These are phyloP conservation scores for Parazoanthus swiftii DNA, from an alignment of 92 coral and sea anemone genomes.

Conservation along the genomic window DNA sequence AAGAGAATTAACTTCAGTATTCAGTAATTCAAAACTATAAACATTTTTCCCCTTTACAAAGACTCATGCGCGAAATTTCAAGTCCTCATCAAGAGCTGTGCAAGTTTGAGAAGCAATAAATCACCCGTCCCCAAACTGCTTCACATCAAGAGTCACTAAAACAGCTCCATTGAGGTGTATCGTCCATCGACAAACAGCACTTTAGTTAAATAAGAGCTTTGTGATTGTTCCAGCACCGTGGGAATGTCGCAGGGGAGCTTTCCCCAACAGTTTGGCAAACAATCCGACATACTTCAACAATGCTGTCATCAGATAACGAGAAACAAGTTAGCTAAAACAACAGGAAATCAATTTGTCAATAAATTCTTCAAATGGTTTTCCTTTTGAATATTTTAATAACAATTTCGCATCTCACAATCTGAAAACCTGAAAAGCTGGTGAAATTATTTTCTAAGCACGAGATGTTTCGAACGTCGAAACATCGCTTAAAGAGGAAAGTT, in stretches of 20 bases:
- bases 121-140: slow-evolving; percentile 2
- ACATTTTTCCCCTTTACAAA: neutral
- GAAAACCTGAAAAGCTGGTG: neutral
- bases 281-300: slow-evolving; percentile 35
- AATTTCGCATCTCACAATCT: neutral
- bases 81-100: neutral
- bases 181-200: neutral
- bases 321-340: slow-evolving; percentile 51
- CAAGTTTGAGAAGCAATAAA: slow-evolving; percentile 16
- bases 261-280: slow-evolving; percentile 28
- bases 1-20: too few species aligned
- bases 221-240: slow-evolving; percentile 30
- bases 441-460: neutral
- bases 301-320: slow-evolving; percentile 61
- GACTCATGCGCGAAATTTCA: neutral
- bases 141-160: slow-evolving; percentile 12
- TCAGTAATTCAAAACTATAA: neutral
- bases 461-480: neutral
- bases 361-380: slow-evolving; percentile 56
- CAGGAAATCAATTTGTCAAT: slow-evolving; percentile 64
- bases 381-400: neutral
- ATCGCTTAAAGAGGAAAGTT: neutral
- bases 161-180: slow-evolving; percentile 26
- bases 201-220: neutral
- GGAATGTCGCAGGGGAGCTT: neutral